Evolutionary conservation across 2,113 vertebrate species (phyloP).

Genomic region (Nannospalax galili): DNA sequence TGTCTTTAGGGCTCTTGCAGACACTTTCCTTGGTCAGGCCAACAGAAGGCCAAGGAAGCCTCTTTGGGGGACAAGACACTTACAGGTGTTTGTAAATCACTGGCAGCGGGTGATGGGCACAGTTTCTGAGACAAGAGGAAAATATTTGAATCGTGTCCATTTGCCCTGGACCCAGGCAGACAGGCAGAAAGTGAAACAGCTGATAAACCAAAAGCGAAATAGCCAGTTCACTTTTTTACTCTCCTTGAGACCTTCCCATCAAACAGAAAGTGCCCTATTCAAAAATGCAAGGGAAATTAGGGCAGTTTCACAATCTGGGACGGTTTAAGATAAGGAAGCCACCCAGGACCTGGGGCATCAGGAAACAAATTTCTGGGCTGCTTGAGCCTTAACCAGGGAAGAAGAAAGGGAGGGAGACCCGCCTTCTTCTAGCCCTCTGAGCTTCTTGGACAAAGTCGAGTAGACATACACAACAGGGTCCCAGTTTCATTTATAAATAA

Average conservation of each 20-base stretch:
- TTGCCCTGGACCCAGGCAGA: not conserved
- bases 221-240: not conserved
- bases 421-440: not conserved
- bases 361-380: not conserved
- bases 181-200: conserved; percentile 1
- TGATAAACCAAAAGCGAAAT: conserved; percentile 57
- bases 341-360: not conserved
- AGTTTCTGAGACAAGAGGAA: not conserved
- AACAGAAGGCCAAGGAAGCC: not conserved
- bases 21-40: not conserved
- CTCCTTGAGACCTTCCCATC: not conserved
- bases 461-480: not conserved
- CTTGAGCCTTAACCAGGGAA: not conserved
- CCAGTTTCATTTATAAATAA: conserved; percentile 74
- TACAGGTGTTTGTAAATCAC: not conserved
- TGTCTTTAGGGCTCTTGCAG: not conserved
- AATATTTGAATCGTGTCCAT: not conserved
- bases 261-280: not conserved
- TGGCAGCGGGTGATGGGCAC: too few relatives aligned
- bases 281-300: not conserved
- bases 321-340: not conserved
- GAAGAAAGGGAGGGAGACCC: not conserved
- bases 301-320: not conserved
- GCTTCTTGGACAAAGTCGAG: conserved; percentile 27
- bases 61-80: too few relatives aligned